These are phyloP conservation scores for Spinus olivaceus DNA, from an alignment of 2,797 vertebrate species.

Conservation along the genomic window DNA sequence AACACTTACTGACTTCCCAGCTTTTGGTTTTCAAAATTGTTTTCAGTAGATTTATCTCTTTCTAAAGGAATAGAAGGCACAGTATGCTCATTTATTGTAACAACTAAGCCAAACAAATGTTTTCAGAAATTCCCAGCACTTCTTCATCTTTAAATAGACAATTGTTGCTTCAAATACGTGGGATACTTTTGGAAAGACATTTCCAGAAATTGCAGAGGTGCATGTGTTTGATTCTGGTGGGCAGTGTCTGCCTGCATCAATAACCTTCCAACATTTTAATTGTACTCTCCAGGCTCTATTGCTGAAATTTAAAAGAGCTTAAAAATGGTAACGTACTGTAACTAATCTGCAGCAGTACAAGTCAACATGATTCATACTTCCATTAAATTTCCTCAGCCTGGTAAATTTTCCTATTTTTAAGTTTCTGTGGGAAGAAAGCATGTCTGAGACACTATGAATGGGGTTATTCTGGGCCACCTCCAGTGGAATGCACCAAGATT, in stretches of 20 bases:
- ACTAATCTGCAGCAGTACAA: conserved; percentile 8
- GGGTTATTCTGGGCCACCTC: not conserved
- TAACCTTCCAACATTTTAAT: not conserved
- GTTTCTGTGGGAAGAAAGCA: not conserved
- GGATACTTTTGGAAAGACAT: not conserved
- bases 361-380: conserved; percentile 15
- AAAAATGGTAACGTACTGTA: not conserved
- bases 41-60: not conserved
- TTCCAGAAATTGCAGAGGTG: not conserved
- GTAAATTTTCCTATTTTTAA: not conserved
- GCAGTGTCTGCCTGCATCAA: not conserved
- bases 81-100: not conserved
- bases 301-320: not conserved
- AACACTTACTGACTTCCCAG: not conserved
- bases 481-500: not conserved
- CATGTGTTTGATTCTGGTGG: not conserved
- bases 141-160: not conserved
- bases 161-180: not conserved
- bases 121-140: not conserved
- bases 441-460: not conserved
- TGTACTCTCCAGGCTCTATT: not conserved
- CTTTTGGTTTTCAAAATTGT: not conserved
- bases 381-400: not conserved
- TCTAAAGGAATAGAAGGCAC: not conserved
- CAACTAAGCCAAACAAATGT: not conserved